Evolutionary conservation across 2,113 vertebrate species (phyloP).

Genomic region (Gadus chalcogrammus): DNA sequence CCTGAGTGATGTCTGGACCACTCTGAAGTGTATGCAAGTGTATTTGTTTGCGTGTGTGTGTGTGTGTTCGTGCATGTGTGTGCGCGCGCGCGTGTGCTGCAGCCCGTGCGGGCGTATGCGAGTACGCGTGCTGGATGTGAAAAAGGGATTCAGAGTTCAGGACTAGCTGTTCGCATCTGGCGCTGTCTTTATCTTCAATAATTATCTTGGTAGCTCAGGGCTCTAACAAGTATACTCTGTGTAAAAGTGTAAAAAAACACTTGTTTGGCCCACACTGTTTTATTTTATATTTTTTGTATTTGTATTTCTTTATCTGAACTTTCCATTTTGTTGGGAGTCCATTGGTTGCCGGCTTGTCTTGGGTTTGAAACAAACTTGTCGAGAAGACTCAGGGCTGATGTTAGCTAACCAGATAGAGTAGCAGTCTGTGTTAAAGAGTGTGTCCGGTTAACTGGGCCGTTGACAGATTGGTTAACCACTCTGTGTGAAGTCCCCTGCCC

Average conservation of each 20-base stretch:
- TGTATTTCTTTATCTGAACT: conserved; percentile 5
- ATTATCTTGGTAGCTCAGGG: conserved; percentile 50
- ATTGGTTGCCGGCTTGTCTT: conserved; percentile 21
- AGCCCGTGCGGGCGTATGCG: background rate
- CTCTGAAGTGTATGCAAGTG: conserved; percentile 20
- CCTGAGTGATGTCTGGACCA: conserved; percentile 53
- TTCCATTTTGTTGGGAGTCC: conserved; percentile 22
- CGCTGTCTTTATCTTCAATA: conserved; percentile 58
- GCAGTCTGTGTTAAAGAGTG: too few species aligned
- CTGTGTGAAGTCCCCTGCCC: background rate
- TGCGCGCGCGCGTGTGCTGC: conserved; percentile 6
- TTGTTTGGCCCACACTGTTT: too few species aligned
- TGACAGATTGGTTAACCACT: too few species aligned
- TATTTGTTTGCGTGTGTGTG: background rate
- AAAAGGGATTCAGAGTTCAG: conserved; percentile 25
- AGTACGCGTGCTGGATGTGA: conserved; percentile 16
- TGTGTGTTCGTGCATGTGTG: conserved; percentile 10
- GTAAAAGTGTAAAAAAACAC: too few species aligned
- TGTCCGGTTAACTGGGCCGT: too few species aligned
- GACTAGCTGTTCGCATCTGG: conserved; percentile 26
- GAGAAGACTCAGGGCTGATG: too few species aligned
- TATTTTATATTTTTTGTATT: background rate
- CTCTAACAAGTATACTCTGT: conserved; percentile 42
- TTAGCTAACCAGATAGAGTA: too few species aligned
- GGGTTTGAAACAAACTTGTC: too few species aligned